These are phyloP conservation scores for Dolichallabes microphthalmus DNA, from an alignment of 2,113 vertebrate genomes.

Conservation along the genomic window DNA sequence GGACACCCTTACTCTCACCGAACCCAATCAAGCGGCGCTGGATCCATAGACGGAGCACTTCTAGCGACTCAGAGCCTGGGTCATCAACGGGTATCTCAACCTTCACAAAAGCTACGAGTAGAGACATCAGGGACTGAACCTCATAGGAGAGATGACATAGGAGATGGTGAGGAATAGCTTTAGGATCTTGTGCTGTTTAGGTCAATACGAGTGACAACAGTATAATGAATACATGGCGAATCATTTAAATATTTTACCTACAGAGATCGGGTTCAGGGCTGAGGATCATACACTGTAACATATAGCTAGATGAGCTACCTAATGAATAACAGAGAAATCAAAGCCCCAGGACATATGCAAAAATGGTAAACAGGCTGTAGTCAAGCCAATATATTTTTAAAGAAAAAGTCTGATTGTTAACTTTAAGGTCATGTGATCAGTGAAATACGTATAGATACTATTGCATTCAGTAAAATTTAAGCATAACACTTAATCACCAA, in stretches of 20 bases:
- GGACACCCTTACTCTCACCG: conserved; percentile 62
- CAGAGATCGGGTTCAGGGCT: background rate
- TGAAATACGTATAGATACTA: background rate
- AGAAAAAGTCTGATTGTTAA: background rate
- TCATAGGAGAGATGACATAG: conserved; percentile 63
- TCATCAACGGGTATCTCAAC: conserved; percentile 67
- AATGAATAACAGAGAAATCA: background rate
- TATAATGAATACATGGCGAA: background rate
- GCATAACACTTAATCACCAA: background rate
- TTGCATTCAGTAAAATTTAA: too few species aligned
- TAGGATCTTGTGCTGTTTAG: background rate
- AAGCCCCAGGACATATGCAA: background rate
- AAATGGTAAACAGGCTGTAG: background rate
- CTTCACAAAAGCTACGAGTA: conserved; percentile 63
- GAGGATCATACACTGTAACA: too few species aligned
- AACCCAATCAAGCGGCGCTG: conserved; percentile 54
- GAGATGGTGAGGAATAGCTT: conserved; percentile 60
- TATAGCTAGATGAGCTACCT: too few species aligned
- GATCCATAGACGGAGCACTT: conserved; percentile 53
- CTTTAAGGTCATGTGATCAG: background rate
- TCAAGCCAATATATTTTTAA: background rate
- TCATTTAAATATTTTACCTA: background rate
- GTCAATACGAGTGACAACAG: background rate
- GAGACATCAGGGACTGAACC: conserved; percentile 67
- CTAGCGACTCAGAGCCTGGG: conserved; percentile 69